Evolutionary conservation across 2,797 vertebrate genomes (phyloP), one percentile per base, ranked within the genome.

Genomic region (Falco columbarius): DNA sequence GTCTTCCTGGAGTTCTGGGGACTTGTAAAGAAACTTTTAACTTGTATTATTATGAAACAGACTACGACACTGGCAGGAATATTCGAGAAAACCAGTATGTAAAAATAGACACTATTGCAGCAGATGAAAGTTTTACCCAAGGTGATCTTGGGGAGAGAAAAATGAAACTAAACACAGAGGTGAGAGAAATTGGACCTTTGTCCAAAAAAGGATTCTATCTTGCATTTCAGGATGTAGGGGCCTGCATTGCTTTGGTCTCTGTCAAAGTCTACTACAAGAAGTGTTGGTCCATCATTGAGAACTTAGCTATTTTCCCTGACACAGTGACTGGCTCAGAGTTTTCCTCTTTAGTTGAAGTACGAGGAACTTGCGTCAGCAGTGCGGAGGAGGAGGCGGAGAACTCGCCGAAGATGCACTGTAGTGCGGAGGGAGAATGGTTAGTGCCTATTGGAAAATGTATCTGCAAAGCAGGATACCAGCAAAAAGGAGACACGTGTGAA

Each of bases 11-110:
- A 88, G 99, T 99, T 97, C 98, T 99, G 98, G 99, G 99, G 96
- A 99, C 99, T 68, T 99, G 99, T 98, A 99, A 99, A 98, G 99
- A 99, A 98, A 99, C 99, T 42, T 99, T 99, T 99, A 99, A 99
- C 98, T 98, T 99, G 98, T 99, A 99, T 97, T 99, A 99, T 98
- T 99, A 99, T 98, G 99, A 99, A 98, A 99, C 99, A 54, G 99
- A 99, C 97, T 99, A 99, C 18, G 99, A 99, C 98, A 98, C 98
- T 97, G 99, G 99, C 98, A 98, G 99, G 98, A 99, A 98, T 98
- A 98, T 99, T 98, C 99, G 99, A 97, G 99, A 99, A 98, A 99
- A 98, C 97, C 99, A 99, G 85, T 99, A 99, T 70, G 98, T 99
- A 97, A 99, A 99, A 98, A 99, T 99, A 97, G 99, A 99, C 98